Conservation (phyloP, 1,140 invertebrate species). For the Myzus persicae region DNA sequence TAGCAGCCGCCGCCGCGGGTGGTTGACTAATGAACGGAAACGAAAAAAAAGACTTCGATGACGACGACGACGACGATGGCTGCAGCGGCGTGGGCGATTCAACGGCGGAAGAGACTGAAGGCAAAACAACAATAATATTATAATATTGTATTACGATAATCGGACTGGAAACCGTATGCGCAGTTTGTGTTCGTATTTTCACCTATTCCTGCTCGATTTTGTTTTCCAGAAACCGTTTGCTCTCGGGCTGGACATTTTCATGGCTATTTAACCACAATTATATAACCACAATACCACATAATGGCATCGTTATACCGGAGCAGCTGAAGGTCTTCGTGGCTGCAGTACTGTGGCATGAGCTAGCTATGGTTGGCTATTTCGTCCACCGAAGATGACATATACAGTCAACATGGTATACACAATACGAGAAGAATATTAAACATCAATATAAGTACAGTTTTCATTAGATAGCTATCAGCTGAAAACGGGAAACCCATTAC, state of each 20-base stretch:
- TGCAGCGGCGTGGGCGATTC: conserved; percentile 25
- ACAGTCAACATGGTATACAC: background rate
- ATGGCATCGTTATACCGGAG: background rate
- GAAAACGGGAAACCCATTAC: too few species aligned
- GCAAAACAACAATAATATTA: conserved; percentile 14
- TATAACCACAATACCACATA: background rate
- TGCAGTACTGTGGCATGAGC: background rate
- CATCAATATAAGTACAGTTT: background rate
- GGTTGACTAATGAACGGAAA: conserved; percentile 54
- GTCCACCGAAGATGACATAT: background rate
- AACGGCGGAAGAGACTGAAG: background rate
- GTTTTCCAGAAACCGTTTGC: background rate
- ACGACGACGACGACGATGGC: conserved; percentile 24
- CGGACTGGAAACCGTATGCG: background rate
- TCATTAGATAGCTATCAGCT: too few species aligned
- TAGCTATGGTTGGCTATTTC: too few species aligned
- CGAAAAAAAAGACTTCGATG: conserved; percentile 29
- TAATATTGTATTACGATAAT: too few species aligned
- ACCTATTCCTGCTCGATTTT: background rate
- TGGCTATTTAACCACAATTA: background rate
- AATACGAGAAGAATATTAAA: background rate
- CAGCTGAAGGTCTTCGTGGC: background rate
- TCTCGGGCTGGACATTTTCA: background rate
- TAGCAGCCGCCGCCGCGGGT: conserved; percentile 17
- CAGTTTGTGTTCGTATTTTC: background rate